These are phyloP conservation scores for Trididemnum nubilum DNA, from an alignment of 23 tunicate species.

Conservation along the genomic window DNA sequence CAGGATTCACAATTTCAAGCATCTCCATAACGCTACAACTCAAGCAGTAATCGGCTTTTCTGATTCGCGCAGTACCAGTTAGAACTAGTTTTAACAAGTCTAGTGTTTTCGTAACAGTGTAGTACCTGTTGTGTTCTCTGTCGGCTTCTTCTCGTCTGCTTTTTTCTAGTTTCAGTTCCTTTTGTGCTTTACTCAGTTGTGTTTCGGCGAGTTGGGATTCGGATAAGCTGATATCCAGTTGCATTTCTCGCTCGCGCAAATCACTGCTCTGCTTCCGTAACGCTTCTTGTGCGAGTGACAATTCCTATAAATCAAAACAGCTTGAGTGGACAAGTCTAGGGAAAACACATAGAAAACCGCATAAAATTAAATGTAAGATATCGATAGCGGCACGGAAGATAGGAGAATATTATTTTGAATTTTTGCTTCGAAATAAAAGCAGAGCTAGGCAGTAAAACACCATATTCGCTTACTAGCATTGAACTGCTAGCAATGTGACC, in stretches of 20 bases:
- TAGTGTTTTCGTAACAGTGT: too few species aligned
- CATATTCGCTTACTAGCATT: too few species aligned
- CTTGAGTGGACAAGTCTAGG: background rate
- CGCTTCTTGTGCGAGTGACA: conserved; percentile 36
- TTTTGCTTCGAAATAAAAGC: too few species aligned
- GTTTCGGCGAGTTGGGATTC: conserved; percentile 62
- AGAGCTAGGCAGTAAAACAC: too few species aligned
- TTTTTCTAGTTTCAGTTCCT: conserved; percentile 39
- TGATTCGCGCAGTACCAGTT: too few species aligned
- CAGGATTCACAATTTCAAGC: too few species aligned
- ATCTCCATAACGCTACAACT: too few species aligned
- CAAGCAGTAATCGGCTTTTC: too few species aligned
- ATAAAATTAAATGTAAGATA: too few species aligned
- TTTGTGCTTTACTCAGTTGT: conserved; percentile 40
- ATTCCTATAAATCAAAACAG: conserved; percentile 28
- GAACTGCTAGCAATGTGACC: too few species aligned
- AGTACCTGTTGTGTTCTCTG: conserved; percentile 53
- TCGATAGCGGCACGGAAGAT: background rate
- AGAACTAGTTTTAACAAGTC: too few species aligned
- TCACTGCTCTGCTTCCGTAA: conserved; percentile 52
- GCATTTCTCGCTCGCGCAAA: conserved; percentile 62
- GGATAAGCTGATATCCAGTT: conserved; percentile 48
- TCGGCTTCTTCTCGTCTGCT: conserved; percentile 52
- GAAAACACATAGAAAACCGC: background rate
- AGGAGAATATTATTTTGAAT: too few species aligned